Conservation (phyloP, 53 echinoderm and acorn worm species). For the Actinopyga echinites region DNA sequence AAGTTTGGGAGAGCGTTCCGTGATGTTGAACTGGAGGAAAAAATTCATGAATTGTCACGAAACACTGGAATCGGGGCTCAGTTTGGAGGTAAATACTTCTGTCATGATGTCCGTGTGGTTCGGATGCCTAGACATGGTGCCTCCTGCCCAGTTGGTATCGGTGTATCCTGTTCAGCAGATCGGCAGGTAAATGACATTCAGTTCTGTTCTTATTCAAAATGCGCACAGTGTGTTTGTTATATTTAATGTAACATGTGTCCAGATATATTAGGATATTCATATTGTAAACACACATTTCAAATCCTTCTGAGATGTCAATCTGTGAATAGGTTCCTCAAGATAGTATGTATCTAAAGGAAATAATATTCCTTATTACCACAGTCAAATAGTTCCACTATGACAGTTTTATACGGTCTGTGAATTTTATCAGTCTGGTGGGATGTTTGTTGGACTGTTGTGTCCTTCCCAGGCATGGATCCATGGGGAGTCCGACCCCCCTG, state of each 20-base stretch:
- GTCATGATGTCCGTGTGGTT: constrained; percentile 96
- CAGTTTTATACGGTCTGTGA: too few species aligned
- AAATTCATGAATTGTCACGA: constrained; percentile 78
- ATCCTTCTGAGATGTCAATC: too few species aligned
- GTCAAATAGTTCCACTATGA: too few species aligned
- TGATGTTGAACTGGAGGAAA: constrained; percentile 85
- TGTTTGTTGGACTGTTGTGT: too few species aligned
- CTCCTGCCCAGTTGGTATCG: constrained; percentile 94
- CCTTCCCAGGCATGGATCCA: too few species aligned
- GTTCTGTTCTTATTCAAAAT: not conserved
- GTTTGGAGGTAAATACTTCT: constrained; percentile 99
- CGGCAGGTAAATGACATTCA: constrained; percentile 70
- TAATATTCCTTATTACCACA: too few species aligned
- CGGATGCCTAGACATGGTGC: constrained; percentile 96
- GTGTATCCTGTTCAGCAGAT: constrained; percentile 96
- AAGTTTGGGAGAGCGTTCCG: constrained; percentile 89
- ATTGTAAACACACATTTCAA: too few species aligned
- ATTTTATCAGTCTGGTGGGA: too few species aligned
- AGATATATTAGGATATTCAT: not conserved
- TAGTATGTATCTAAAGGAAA: too few species aligned
- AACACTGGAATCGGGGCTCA: constrained; percentile 94
- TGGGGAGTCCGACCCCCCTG: too few species aligned
- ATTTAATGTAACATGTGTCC: not conserved
- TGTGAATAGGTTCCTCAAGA: too few species aligned
- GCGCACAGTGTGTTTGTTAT: not conserved